Evolutionary conservation across 2,113 vertebrate genomes (phyloP).

Genomic region (Lepus americanus): DNA sequence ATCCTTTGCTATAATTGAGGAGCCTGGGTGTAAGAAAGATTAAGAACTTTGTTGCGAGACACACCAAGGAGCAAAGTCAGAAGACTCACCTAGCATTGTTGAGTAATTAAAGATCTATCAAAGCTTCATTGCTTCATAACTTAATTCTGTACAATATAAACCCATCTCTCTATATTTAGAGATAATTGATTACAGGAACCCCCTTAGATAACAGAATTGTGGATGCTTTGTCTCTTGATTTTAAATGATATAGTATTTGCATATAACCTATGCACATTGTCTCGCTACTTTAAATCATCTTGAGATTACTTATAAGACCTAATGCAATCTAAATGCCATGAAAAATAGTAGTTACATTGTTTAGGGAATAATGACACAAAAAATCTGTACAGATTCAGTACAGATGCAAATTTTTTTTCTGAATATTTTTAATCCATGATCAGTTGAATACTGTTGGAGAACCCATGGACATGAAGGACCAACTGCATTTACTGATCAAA

Average conservation of each 20-base stretch:
- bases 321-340: not conserved
- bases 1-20: not conserved
- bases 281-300: not conserved
- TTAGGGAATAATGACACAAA: not conserved
- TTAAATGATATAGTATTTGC: not conserved
- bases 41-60: conserved; percentile 3
- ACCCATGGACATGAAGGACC: not conserved
- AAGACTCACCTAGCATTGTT: not conserved
- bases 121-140: not conserved
- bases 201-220: not conserved
- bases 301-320: not conserved
- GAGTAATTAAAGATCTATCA: not conserved
- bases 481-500: not conserved
- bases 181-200: not conserved
- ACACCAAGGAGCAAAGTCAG: not conserved
- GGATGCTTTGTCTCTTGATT: not conserved
- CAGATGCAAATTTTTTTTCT: not conserved
- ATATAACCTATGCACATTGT: not conserved
- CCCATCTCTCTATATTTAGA: not conserved
- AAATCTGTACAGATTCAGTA: not conserved
- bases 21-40: not conserved
- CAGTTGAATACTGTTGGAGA: not conserved
- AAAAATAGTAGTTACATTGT: not conserved
- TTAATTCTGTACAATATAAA: not conserved
- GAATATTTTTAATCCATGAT: not conserved